Base-by-base conservation (phyloP, 2,113 vertebrate species). In the Empidonax alnorum region DNA sequence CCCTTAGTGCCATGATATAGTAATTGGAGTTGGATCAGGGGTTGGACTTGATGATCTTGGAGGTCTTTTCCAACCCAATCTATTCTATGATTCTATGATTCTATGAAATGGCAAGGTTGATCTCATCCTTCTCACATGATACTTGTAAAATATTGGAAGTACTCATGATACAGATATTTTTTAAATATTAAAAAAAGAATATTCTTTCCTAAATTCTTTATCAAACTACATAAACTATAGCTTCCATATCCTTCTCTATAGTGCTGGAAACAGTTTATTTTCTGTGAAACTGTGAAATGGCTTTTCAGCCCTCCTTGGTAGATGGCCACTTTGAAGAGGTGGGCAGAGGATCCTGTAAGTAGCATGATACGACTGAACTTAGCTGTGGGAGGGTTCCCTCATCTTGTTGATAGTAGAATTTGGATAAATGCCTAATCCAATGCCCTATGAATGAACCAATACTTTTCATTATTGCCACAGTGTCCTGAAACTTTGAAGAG, bases 361-460 rank as follows among this genome's bases (percentile, higher is more conserved):
- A 53, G 20, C 7, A 22, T 9, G 49, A 21, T n/a, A 35, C 0
- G 3, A 2, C 2, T 21, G 21, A 81, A 8, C 7, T 53, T 27
- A 22, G 12, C 65, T 53, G 37, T 13, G 22, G 23, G 19, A 87
- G 4, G 9, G 21, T 69, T 84, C 9, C 4, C 11, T 4, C 8
- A 4, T 28, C 19, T 49, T 73, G 4, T 3, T 65, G 20, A n/a
- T 9, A 23, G 22, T 39, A 18, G 21, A 18, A 35, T 86, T 53
- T 79, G 47, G 18, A 39, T 63, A 42, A 55, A 33, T 6, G 17
- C 3, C 25, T 50, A 23, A 15, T 83, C n/a, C 27, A 24, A 17
- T 12, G 19, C 19, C 2, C 16, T 69, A 0, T 10, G 28, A 81
- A 74, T 4, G 8, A 91, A 14, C 10, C 11, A 58, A 30, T 16